A percentile compares a stretch with the other conserved stretches of the same genome.
These are phyloP conservation scores for Eulemur albifrons DNA, from an alignment of 2,797 vertebrate genomes.

Conservation along the genomic window DNA sequence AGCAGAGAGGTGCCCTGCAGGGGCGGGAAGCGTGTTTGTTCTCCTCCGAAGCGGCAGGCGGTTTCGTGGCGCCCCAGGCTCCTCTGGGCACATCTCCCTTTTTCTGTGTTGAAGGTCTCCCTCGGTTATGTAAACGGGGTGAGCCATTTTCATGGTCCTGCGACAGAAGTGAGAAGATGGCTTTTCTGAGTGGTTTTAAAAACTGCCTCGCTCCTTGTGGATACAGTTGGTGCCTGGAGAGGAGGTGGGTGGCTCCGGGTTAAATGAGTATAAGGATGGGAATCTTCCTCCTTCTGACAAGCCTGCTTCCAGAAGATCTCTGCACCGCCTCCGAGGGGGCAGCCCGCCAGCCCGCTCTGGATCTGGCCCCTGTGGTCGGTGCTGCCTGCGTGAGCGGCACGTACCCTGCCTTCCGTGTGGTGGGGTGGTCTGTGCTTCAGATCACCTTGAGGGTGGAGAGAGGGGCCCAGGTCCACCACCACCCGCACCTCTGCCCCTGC, in stretches of 20 bases:
- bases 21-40: not conserved
- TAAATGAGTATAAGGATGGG: not conserved
- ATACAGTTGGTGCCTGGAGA: not conserved
- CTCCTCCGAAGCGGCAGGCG: not conserved
- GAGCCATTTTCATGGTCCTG: not conserved
- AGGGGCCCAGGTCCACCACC: fast-evolving
- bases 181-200: conserved; percentile 1
- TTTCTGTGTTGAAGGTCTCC: not conserved
- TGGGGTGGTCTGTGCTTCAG: not conserved
- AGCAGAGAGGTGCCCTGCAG: not conserved
- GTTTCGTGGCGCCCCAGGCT: not conserved
- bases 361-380: not conserved
- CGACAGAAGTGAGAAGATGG: not conserved
- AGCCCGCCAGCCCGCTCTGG: not conserved
- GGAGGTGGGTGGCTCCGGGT: not conserved
- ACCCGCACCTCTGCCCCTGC: too few relatives aligned
- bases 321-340: not conserved
- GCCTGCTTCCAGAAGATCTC: not conserved
- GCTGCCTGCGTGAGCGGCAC: not conserved
- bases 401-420: not conserved
- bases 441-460: not conserved
- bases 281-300: not conserved
- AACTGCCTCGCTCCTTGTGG: not conserved
- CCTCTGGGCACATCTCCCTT: not conserved
- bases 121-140: not conserved